Evolutionary conservation across 2,888 invertebrate genomes (phyloP).

Genomic region (Drosophila aldrichi): DNA sequence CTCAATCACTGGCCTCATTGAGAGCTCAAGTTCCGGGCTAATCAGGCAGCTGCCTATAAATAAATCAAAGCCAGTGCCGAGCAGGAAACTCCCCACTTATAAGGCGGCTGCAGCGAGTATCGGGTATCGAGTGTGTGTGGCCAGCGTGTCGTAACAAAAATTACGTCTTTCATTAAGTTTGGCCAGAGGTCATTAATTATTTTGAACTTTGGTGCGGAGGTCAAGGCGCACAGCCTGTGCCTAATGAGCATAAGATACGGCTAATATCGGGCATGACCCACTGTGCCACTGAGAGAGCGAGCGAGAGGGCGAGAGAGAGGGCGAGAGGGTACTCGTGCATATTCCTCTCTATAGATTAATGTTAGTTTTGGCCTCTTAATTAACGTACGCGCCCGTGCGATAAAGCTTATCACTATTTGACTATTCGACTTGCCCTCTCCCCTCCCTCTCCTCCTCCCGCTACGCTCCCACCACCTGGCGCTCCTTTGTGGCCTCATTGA

Average conservation of each 20-base stretch:
- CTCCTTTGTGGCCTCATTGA: constrained; percentile 50
- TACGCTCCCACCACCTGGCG: neutral
- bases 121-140: constrained; percentile 9
- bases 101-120: constrained; percentile 12
- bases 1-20: constrained; percentile 58
- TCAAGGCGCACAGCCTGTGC: constrained; percentile 75
- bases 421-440: neutral
- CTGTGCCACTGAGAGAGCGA: constrained; percentile 1
- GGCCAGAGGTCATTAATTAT: constrained; percentile 83
- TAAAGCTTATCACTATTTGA: constrained; percentile 66
- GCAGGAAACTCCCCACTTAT: constrained; percentile 35
- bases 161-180: constrained; percentile 83
- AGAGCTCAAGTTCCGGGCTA: constrained; percentile 62
- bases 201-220: constrained; percentile 80
- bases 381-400: constrained; percentile 75
- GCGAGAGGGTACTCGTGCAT: constrained; percentile 38
- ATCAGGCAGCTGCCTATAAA: constrained; percentile 73
- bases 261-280: constrained; percentile 17
- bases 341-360: constrained; percentile 62
- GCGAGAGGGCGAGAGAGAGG: no score
- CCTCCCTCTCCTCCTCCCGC: neutral
- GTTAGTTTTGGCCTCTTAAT: constrained; percentile 72
- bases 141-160: constrained; percentile 47
- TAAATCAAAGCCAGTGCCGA: constrained; percentile 60
- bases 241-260: constrained; percentile 78